phyloP scores from a whole-genome alignment of 2,113 vertebrate genomes.

The Alligator mississippiensis region DNA sequence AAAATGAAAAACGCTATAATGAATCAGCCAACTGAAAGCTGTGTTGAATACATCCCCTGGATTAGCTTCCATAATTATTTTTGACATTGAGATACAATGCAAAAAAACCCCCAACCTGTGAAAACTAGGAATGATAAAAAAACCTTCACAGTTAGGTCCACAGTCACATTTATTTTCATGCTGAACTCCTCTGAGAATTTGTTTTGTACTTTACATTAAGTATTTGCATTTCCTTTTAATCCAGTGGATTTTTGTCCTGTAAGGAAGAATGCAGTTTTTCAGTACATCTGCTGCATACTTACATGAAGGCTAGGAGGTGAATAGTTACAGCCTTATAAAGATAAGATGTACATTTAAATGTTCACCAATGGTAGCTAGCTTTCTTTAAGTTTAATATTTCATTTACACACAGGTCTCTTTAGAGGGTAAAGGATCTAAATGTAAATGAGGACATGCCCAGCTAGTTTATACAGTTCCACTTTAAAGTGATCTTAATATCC shows the following conservation, averaged over 20 bases:
- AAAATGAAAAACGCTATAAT: accelerated
- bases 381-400: not conserved
- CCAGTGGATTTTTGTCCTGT: accelerated
- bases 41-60: not conserved
- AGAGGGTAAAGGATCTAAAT: not conserved
- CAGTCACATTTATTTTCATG: not conserved
- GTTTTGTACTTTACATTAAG: not conserved
- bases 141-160: not conserved
- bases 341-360: accelerated
- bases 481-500: accelerated
- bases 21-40: not conserved
- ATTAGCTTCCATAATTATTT: not conserved
- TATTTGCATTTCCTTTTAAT: not conserved
- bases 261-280: not conserved
- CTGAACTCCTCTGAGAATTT: not conserved
- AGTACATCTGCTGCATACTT: not conserved
- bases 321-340: not conserved
- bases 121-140: not conserved
- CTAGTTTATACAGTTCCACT: not conserved
- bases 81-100: not conserved
- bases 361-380: not conserved
- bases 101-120: not conserved
- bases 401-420: not conserved
- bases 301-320: not conserved
- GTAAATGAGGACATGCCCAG: not conserved